Conservation (phyloP, 2,113 vertebrate genomes). For the Ornithorhynchus anatinus region DNA sequence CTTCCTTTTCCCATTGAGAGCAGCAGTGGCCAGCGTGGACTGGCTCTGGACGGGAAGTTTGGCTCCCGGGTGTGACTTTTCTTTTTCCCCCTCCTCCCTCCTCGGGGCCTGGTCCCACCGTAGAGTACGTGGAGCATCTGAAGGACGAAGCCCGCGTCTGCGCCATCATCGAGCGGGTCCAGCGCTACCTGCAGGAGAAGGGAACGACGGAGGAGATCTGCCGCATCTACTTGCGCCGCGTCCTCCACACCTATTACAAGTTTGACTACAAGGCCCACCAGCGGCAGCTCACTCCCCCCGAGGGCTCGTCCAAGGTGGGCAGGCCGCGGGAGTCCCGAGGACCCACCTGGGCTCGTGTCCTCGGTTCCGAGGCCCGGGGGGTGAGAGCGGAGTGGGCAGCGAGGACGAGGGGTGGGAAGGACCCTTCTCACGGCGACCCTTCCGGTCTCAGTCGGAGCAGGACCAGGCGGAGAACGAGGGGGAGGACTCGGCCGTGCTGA, state of each 20-base stretch:
- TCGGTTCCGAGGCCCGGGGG: no score
- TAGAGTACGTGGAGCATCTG: conserved; percentile 91
- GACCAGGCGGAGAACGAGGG: conserved; percentile 89
- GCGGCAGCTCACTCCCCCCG: conserved; percentile 76
- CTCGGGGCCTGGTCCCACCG: no score
- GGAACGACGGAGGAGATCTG: conserved; percentile 88
- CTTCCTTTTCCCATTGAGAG: no score
- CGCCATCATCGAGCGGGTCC: conserved; percentile 81
- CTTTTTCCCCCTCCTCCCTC: not conserved
- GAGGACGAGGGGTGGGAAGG: not conserved
- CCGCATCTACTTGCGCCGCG: conserved; percentile 81
- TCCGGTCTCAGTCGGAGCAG: conserved; percentile 77
- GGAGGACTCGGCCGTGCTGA: conserved; percentile 83
- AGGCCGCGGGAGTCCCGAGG: rapidly evolving
- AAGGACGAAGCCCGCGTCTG: conserved; percentile 86
- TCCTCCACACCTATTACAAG: conserved; percentile 93
- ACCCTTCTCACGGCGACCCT: no score
- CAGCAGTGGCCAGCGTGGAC: no score
- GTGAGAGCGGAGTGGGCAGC: not conserved
- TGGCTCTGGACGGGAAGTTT: no score
- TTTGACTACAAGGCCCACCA: conserved; percentile 92
- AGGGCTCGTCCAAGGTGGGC: conserved; percentile 84
- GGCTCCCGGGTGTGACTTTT: no score
- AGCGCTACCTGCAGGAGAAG: conserved; percentile 83
- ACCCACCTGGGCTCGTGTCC: no score